phyloP scores from a whole-genome alignment of 2,888 invertebrate genomes.

The Hybos culiciformis region DNA sequence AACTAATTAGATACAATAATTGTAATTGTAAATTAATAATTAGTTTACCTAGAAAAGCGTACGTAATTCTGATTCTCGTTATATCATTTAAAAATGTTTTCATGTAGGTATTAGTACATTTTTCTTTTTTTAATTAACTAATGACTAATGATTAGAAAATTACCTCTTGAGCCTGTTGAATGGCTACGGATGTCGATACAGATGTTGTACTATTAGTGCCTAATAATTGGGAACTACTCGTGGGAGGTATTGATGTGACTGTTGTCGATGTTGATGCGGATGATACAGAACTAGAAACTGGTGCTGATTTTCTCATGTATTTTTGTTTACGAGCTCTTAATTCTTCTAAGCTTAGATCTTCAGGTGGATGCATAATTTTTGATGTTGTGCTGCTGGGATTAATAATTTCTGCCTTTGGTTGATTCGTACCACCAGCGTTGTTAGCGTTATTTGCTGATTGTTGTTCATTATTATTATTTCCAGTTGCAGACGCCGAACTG shows the following conservation, averaged over 20 bases:
- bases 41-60: too few relatives aligned
- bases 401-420: constrained; percentile 43
- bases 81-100: too few relatives aligned
- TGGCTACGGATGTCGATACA: constrained; percentile 20
- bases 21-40: too few relatives aligned
- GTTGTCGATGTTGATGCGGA: constrained; percentile 18
- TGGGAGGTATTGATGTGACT: constrained; percentile 17
- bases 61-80: too few relatives aligned
- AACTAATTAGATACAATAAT: too few relatives aligned
- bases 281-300: constrained; percentile 20
- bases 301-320: constrained; percentile 40
- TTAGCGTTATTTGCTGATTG: constrained; percentile 21
- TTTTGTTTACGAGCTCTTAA: constrained; percentile 55
- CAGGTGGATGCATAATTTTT: constrained; percentile 85
- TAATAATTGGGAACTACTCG: too few relatives aligned
- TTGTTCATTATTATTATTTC: constrained; percentile 37
- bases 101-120: too few relatives aligned
- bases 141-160: constrained; percentile 15
- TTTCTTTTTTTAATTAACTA: too few relatives aligned
- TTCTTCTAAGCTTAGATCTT: constrained; percentile 83
- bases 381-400: constrained; percentile 72
- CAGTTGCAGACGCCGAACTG: constrained; percentile 35
- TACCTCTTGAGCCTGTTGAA: constrained; percentile 37
- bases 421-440: constrained; percentile 20
- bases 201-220: constrained; percentile 28